Evolutionary conservation across 2,888 invertebrate genomes (phyloP), one percentile per base, ranked within the genome.

Genomic region (Ectemnius cavifrons): DNA sequence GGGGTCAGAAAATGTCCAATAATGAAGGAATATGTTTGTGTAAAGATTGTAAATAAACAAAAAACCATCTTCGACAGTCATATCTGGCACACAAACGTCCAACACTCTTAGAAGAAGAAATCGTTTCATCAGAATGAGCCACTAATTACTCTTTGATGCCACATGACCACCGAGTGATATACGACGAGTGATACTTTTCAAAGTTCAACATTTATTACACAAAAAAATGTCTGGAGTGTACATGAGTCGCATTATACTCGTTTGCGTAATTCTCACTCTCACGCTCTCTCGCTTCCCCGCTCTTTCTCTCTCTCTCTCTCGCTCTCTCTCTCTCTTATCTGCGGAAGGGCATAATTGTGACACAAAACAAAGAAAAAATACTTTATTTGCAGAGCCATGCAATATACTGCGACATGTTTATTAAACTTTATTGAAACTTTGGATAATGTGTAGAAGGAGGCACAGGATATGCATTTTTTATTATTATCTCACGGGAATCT

Each of bases 81-180:
- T 88, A 89, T 80, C 87, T 88, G 86, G 86, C 88, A 88, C 80
- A 83, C 82, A 85, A 86, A 80, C 73, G 82, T 83, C 57, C 62
- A 75, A 72, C 69, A 68, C 78, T 67, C 64, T 18, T 73, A 45
- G 65, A 56, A 67, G 75, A 73, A 72, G 52, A 62, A 75, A 73
- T 59, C 16, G 20, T 73, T 71, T 59, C 66, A 78, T 79, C 52
- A 57, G 68, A 28, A 27, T 70, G 63, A 67, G 37, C 37, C 11
- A 37, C 8, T 37, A 37, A 37, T 37, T 37, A 37, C 8, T 80
- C 79, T 84, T 83, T 84, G 84, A 86, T 89, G 89, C 88, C 88
- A 88, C 88, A 88, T 88, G 89, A 89, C 85, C 83, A 85, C 85
- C 86, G 85, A 85, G 85, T 76, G 86, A 87, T 87, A 86, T 84